A percentile compares a stretch with the other conserved stretches of the same genome.
These are phyloP conservation scores for Setophaga petechia DNA, from an alignment of 2,113 vertebrate species.

Conservation along the genomic window DNA sequence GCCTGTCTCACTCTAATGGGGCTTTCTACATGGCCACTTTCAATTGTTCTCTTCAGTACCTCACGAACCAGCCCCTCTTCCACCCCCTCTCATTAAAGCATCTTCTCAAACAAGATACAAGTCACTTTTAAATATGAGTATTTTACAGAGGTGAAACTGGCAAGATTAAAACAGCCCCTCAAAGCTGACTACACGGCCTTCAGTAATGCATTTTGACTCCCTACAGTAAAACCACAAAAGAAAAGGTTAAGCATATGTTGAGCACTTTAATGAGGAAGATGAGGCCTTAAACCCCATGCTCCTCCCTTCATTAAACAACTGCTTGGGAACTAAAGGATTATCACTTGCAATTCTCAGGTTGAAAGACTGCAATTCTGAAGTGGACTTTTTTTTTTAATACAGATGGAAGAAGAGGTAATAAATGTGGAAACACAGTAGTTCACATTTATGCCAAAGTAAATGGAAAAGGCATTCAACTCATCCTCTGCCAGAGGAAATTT, in stretches of 20 bases:
- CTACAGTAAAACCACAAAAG: background rate
- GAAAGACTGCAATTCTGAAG: background rate
- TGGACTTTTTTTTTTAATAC: background rate
- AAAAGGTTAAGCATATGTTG: background rate
- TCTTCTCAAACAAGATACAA: background rate
- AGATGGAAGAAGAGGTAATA: background rate
- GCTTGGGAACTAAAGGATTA: background rate
- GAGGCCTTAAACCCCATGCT: background rate
- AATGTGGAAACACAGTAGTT: background rate
- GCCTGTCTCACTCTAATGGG: background rate
- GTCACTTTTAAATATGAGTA: background rate
- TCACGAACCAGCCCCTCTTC: background rate
- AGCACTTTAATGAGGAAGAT: background rate
- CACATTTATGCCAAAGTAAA: background rate
- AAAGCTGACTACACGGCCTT: background rate
- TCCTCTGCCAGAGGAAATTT: background rate
- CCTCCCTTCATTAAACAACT: background rate
- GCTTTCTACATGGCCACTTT: background rate
- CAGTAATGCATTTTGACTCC: accelerated
- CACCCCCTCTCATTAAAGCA: background rate
- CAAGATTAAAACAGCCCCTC: background rate
- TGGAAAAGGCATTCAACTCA: background rate
- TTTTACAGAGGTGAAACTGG: background rate
- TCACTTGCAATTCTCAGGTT: background rate
- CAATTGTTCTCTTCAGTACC: background rate